Conservation (phyloP, 2,888 invertebrate genomes). For the Nezara viridula region DNA sequence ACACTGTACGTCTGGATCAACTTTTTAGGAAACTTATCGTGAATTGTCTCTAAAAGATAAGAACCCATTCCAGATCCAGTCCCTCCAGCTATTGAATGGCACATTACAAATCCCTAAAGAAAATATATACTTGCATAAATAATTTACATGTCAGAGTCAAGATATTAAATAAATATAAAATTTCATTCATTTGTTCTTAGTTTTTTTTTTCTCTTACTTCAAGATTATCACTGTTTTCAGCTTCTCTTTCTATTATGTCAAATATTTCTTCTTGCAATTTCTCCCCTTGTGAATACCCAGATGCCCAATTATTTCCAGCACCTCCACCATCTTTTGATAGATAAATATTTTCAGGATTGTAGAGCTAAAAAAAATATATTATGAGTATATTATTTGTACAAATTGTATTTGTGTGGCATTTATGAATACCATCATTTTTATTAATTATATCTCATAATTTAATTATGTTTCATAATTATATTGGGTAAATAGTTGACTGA, state of each 20-base stretch:
- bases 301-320: slow-evolving; percentile 99
- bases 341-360: slow-evolving; percentile 98
- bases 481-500: too few relatives aligned
- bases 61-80: slow-evolving; percentile 99
- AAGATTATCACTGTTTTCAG: slow-evolving; percentile 97
- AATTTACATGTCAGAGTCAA: background rate
- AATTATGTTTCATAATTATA: too few relatives aligned
- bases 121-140: background rate
- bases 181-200: background rate
- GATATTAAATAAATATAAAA: background rate
- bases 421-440: too few relatives aligned
- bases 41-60: slow-evolving; percentile 88
- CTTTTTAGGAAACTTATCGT: slow-evolving; percentile 97
- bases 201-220: slow-evolving; percentile 84
- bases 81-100: slow-evolving; percentile 99
- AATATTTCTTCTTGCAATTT: slow-evolving; percentile 95
- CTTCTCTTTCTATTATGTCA: slow-evolving; percentile 98
- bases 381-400: too few relatives aligned
- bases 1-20: slow-evolving; percentile 98
- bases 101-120: slow-evolving; percentile 92
- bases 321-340: slow-evolving; percentile 97
- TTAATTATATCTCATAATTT: too few relatives aligned
- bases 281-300: slow-evolving; percentile 94
- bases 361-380: slow-evolving; percentile 79
- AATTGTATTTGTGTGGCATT: too few relatives aligned